Conservation (phyloP, 64 coral and sea anemone species). For the Orbicella faveolata region DNA sequence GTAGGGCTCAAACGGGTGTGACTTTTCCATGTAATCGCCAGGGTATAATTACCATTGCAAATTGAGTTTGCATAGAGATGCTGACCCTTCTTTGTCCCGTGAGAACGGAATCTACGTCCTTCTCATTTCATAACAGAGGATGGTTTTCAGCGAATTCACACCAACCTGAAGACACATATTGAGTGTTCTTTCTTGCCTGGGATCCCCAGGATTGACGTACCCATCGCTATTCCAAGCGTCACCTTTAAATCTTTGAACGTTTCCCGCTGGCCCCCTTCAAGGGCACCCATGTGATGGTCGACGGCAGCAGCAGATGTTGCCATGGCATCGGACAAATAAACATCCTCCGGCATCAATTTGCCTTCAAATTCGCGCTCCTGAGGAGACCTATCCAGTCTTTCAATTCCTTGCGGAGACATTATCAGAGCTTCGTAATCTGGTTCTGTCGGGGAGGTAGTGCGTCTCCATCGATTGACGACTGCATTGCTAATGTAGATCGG, state of each 20-base stretch:
- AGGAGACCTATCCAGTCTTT: background rate
- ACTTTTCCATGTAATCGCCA: too few species aligned
- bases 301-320: slow-evolving; percentile 32
- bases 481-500: slow-evolving; percentile 15
- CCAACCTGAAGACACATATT: slow-evolving; percentile 20
- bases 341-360: background rate
- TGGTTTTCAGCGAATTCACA: background rate
- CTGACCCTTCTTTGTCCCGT: too few species aligned
- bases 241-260: background rate
- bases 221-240: background rate
- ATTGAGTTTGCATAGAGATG: too few species aligned
- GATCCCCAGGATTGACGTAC: slow-evolving; percentile 7
- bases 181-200: background rate
- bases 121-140: too few species aligned
- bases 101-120: too few species aligned
- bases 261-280: background rate
- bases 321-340: slow-evolving; percentile 29
- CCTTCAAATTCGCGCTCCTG: slow-evolving; percentile 8
- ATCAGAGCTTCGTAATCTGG: slow-evolving; percentile 6
- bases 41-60: too few species aligned
- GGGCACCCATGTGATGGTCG: slow-evolving; percentile 1
- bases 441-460: background rate
- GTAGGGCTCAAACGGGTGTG: too few species aligned
- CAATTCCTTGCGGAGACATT: slow-evolving; percentile 14
- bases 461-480: slow-evolving; percentile 4